Conservation (phyloP, 2,888 invertebrate genomes). For the Octonoba sinensis region DNA sequence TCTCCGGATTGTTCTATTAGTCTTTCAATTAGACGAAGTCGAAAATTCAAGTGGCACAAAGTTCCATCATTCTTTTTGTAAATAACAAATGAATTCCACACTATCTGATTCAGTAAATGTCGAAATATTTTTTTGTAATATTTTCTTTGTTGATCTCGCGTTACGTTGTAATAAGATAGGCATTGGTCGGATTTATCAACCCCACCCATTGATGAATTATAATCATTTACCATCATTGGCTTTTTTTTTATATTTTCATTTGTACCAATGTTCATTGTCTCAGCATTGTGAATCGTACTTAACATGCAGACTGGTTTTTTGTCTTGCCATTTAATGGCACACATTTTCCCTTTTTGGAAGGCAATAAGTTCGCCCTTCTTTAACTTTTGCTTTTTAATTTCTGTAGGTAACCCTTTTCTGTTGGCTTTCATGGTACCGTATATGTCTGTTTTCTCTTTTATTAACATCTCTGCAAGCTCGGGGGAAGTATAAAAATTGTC, state of each 20-base stretch:
- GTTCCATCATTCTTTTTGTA: conserved; percentile 4
- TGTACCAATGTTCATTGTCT: conserved; percentile 3
- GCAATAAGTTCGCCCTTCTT: conserved; percentile 47
- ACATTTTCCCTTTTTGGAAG: conserved; percentile 29
- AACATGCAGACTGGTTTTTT: conserved; percentile 42
- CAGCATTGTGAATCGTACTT: conserved; percentile 11
- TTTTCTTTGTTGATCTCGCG: conserved; percentile 33
- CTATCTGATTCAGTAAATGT: conserved; percentile 27
- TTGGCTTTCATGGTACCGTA: conserved; percentile 63
- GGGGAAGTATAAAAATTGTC: conserved; percentile 58
- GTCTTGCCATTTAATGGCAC: conserved; percentile 23
- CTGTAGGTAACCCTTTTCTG: conserved; percentile 48
- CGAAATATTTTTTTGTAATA: conserved; percentile 26
- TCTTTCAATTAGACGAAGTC: conserved; percentile 5
- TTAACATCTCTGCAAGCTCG: conserved; percentile 32
- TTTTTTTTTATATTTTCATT: conserved; percentile 10
- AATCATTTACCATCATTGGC: not conserved
- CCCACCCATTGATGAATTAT: conserved; percentile 8
- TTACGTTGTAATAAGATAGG: conserved; percentile 10
- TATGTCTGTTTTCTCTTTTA: conserved; percentile 46
- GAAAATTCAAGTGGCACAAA: conserved; percentile 1
- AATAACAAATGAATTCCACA: conserved; percentile 15
- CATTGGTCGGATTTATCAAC: conserved; percentile 9
- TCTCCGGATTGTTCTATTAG: not conserved
- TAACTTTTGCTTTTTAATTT: conserved; percentile 25